These are phyloP conservation scores for Electrophaes corylata DNA, from an alignment of 2,888 invertebrate genomes.

Conservation along the genomic window DNA sequence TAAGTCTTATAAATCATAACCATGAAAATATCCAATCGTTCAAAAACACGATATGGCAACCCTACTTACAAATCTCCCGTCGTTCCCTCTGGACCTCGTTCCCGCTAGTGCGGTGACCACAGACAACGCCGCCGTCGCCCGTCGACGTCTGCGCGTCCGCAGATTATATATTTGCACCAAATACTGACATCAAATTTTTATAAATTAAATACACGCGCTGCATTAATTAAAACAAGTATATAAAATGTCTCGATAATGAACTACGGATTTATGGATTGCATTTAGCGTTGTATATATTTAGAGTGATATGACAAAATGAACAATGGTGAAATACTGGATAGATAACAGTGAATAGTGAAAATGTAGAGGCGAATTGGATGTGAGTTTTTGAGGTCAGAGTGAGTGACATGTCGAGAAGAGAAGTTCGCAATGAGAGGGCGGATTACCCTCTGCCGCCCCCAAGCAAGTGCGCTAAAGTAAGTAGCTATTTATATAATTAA, in stretches of 20 bases:
- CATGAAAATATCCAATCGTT: no score
- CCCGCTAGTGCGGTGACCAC: conserved; percentile 6
- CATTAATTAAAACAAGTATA: conserved; percentile 48
- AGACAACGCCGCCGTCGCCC: conserved; percentile 9
- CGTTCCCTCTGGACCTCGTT: conserved; percentile 3
- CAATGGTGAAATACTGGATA: conserved; percentile 19
- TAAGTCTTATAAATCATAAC: no score
- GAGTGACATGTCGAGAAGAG: conserved; percentile 66
- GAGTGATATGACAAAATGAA: conserved; percentile 14
- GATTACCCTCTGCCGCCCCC: conserved; percentile 69
- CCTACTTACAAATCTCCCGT: conserved; percentile 2
- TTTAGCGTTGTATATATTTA: conserved; percentile 16
- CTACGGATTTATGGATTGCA: conserved; percentile 14
- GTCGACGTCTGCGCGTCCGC: conserved; percentile 27
- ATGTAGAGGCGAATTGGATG: conserved; percentile 8
- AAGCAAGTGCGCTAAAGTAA: conserved; percentile 77
- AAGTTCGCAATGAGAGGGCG: conserved; percentile 53
- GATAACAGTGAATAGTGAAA: conserved; percentile 12
- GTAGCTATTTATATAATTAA: conserved; percentile 12
- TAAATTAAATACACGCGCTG: conserved; percentile 55
- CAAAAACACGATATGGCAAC: conserved; percentile 2
- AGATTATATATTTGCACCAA: no score
- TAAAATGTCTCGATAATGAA: conserved; percentile 27
- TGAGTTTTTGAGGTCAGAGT: conserved; percentile 2
- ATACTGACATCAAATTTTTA: conserved; percentile 30